Evolutionary conservation across 2,797 vertebrate species (phyloP), one percentile per base, ranked within the genome.

Genomic region (Cirrhinus mrigala): DNA sequence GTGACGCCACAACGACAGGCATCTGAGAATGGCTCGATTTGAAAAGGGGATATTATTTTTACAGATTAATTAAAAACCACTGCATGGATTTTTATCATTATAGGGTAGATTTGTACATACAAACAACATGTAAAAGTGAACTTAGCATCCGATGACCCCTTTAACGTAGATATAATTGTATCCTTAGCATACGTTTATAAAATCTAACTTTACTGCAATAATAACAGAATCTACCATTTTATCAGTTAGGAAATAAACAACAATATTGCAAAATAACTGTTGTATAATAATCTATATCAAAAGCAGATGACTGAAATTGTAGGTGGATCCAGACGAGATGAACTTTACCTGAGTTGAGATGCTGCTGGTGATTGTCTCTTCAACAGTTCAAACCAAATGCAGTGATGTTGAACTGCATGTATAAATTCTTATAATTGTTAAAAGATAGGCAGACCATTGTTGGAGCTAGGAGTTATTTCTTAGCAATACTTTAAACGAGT

Each of bases 221-320:
- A 1, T 24, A 70, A n/a, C 37, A n/a, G 1, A n/a, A 46, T 70
- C 11, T 0, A 44, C 40, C 10, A 70, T 6, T 40, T 44, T 4
- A 7, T 14, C 5, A 6, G 5, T n/a, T 5, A 69, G 22, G 0
- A 40, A 7, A n/a, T 3, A 20, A 3, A 0, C 3, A 3, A 46
- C 22, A 68, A 11, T 5, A 2, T 22, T 6, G 3, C 8, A 44
- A 37, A 70, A 70, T 7, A n/a, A 48, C n/a, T n/a, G n/a, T n/a
- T n/a, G n/a, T n/a, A n/a, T n/a, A n/a, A n/a, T n/a, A n/a, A n/a
- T n/a, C n/a, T n/a, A n/a, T n/a, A n/a, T 46, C n/a, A 48, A 48
- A 73, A 48, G n/a, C 62, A 33, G 33, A 48, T 71, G n/a, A 71
- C 40, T 6, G 24, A 27, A 48, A 73, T n/a, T 50, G 27, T 50